phyloP scores from a whole-genome alignment of 1,140 invertebrate genomes.

The Eciton burchellii region DNA sequence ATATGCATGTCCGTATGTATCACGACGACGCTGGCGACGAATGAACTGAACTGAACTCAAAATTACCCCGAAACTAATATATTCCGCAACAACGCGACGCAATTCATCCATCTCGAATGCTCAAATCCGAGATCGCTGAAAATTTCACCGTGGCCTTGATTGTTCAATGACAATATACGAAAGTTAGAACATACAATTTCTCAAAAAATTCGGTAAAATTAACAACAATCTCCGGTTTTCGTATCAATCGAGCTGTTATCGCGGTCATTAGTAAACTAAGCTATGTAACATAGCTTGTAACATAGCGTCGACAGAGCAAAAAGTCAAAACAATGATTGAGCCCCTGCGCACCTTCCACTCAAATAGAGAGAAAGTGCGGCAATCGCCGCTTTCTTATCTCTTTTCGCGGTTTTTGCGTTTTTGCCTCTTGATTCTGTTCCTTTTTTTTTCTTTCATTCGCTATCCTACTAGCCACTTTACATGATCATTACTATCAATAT shows the following conservation, averaged over 20 bases:
- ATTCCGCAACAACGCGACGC: constrained; percentile 33
- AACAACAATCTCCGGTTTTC: not conserved
- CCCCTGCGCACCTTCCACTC: constrained; percentile 77
- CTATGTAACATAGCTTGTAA: constrained; percentile 60
- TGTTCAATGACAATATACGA: not conserved
- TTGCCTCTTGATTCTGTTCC: constrained; percentile 66
- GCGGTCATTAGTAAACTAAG: constrained; percentile 63
- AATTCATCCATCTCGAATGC: not conserved
- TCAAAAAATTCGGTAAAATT: not conserved
- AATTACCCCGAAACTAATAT: constrained; percentile 67
- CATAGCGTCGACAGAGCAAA: constrained; percentile 73
- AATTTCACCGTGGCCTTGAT: not conserved
- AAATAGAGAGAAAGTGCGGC: constrained; percentile 72
- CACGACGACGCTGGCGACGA: constrained; percentile 75
- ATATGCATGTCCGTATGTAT: not conserved
- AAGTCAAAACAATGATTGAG: constrained; percentile 78
- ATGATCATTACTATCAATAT: constrained; percentile 84
- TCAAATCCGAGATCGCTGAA: not conserved
- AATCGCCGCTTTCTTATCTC: constrained; percentile 52
- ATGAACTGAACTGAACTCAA: constrained; percentile 78
- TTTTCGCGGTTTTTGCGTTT: constrained; percentile 56
- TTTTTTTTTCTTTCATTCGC: constrained; percentile 71
- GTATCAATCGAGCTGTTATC: constrained; percentile 55
- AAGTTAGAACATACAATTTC: not conserved
- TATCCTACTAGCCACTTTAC: constrained; percentile 84